phyloP scores from a whole-genome alignment of 2,797 vertebrate genomes.

The Halcyon smyrnensis region DNA sequence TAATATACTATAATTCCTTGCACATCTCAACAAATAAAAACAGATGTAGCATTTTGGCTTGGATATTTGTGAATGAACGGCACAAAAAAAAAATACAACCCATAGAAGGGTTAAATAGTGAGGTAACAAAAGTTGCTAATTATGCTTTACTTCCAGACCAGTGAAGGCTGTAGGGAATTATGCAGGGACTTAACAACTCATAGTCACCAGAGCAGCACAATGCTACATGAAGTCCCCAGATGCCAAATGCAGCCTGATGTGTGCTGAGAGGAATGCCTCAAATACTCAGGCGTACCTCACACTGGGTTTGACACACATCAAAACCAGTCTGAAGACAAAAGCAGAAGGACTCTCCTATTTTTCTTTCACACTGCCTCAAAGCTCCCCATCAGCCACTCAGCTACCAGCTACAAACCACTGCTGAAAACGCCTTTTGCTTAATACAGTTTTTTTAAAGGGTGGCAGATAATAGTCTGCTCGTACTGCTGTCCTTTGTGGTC shows the following conservation, averaged over 20 bases:
- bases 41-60: neutral
- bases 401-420: neutral
- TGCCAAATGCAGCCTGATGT: neutral
- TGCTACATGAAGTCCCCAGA: neutral
- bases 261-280: neutral
- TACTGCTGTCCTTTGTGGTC: neutral
- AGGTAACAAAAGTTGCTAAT: slow-evolving; percentile 32
- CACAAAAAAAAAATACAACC: neutral
- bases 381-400: neutral
- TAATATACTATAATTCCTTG: neutral
- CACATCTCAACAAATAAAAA: neutral
- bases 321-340: slow-evolving; percentile 5
- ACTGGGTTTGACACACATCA: neutral
- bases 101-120: neutral
- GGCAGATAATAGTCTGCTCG: neutral
- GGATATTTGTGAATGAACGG: neutral
- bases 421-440: neutral
- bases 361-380: neutral
- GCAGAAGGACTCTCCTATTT: neutral
- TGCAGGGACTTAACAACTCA: neutral
- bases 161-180: slow-evolving; percentile 35
- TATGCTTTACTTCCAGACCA: slow-evolving; percentile 43
- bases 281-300: neutral
- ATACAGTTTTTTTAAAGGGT: neutral
- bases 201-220: neutral